These are phyloP conservation scores for Peromyscus polionotus DNA, from an alignment of 2,113 vertebrate genomes.

Conservation along the genomic window DNA sequence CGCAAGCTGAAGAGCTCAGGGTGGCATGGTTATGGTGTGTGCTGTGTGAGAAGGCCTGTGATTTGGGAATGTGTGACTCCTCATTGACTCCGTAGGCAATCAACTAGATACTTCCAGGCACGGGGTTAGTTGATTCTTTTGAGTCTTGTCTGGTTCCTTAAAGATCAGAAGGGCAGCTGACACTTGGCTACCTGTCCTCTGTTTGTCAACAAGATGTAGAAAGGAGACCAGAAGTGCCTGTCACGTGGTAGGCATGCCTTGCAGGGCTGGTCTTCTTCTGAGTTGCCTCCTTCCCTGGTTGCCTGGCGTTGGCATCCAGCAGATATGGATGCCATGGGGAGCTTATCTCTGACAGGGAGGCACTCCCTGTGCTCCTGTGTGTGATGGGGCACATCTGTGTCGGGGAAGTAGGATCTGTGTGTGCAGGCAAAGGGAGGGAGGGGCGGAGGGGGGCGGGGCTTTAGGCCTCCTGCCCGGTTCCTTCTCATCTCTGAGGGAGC, in stretches of 20 bases:
- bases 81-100: neutral
- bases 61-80: accelerated
- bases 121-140: neutral
- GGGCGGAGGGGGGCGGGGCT: accelerated
- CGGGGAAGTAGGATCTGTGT: neutral
- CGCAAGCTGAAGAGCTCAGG: accelerated
- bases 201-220: neutral
- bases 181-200: accelerated
- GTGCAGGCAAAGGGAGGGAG: too few relatives aligned
- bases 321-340: accelerated
- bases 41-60: accelerated
- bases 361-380: accelerated
- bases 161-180: neutral
- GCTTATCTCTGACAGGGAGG: neutral
- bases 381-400: neutral
- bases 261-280: accelerated
- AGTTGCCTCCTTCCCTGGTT: accelerated
- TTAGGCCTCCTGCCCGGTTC: neutral
- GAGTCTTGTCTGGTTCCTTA: neutral
- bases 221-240: neutral
- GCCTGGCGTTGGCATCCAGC: accelerated
- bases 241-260: accelerated
- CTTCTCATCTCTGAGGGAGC: neutral
- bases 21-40: accelerated
- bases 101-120: accelerated